phyloP scores from a whole-genome alignment of 2,113 vertebrate genomes.

The Bos javanicus region DNA sequence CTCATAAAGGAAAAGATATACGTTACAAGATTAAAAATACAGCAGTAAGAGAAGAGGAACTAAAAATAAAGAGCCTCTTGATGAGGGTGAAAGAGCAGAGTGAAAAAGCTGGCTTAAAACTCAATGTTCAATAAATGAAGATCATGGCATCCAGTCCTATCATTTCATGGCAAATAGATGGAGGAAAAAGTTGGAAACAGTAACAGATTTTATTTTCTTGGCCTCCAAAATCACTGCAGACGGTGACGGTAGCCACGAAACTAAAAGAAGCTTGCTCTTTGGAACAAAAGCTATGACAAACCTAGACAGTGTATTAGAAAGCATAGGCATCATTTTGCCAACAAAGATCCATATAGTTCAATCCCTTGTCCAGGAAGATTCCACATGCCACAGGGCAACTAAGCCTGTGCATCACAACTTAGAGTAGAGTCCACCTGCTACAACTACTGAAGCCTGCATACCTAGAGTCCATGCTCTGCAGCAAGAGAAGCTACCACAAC shows the following conservation, averaged over 20 bases:
- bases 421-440: neutral
- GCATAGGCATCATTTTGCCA: neutral
- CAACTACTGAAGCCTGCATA: neutral
- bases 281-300: neutral
- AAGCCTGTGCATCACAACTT: neutral
- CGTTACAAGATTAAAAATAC: neutral
- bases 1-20: slow-evolving; percentile 10
- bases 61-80: neutral
- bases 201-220: neutral
- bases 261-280: neutral
- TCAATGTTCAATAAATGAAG: neutral
- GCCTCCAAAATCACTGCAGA: neutral
- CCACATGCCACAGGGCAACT: neutral
- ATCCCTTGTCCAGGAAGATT: neutral
- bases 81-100: neutral
- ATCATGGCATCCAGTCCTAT: neutral
- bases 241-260: neutral
- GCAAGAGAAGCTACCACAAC: neutral
- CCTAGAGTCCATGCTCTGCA: neutral
- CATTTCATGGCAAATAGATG: neutral
- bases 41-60: neutral
- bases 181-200: neutral
- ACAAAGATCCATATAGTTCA: neutral
- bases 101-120: neutral
- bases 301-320: neutral